A percentile compares a stretch with the other conserved stretches of the same genome.
These are phyloP conservation scores for Furcifer pardalis DNA, from an alignment of 2,797 vertebrate species.

Conservation along the genomic window DNA sequence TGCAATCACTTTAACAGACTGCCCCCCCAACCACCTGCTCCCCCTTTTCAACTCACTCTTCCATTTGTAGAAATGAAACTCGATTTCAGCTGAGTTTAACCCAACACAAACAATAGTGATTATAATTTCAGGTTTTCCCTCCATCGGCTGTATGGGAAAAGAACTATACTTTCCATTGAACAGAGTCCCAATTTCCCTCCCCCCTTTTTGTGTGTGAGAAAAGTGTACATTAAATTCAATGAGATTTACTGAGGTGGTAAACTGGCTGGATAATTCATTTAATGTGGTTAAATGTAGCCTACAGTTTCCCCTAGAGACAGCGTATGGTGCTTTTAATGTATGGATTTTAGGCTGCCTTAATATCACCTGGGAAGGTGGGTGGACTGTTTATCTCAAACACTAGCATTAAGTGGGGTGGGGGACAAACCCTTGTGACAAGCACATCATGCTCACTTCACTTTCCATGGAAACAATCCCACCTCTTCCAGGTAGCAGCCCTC, in stretches of 20 bases:
- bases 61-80: neutral
- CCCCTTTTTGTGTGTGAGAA: neutral
- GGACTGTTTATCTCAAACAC: neutral
- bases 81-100: conserved; percentile 18
- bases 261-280: no score
- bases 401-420: neutral
- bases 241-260: no score
- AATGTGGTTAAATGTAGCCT: conserved; percentile 3
- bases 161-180: conserved; percentile 8
- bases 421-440: neutral
- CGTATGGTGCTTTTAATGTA: neutral
- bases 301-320: neutral
- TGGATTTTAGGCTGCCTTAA: neutral
- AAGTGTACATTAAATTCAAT: no score
- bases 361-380: conserved; percentile 6
- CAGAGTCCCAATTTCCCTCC: neutral
- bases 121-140: conserved; percentile 29
- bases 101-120: conserved; percentile 19
- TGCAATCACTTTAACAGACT: neutral
- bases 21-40: neutral
- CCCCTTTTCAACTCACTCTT: neutral
- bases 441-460: neutral
- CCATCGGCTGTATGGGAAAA: neutral
- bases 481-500: neutral
- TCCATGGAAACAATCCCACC: neutral